Conservation (phyloP, 2,113 vertebrate species). For the Paramormyrops kingsleyae region DNA sequence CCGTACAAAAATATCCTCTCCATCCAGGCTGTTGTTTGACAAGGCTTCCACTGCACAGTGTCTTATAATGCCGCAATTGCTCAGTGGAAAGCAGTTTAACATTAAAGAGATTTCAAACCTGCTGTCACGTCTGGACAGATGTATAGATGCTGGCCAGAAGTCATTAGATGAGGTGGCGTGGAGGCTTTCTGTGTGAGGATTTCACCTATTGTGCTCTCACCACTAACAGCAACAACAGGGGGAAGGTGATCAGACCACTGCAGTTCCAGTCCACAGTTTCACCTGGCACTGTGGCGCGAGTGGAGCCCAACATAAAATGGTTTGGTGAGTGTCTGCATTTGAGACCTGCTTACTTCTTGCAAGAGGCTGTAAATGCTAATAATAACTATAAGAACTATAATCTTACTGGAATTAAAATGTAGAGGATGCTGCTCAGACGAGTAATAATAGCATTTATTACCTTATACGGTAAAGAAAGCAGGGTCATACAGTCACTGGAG, state of each 20-base stretch:
- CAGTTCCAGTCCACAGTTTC: slow-evolving; percentile 83
- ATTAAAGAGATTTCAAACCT: background rate
- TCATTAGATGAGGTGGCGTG: background rate
- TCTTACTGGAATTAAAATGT: background rate
- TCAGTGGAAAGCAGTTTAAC: background rate
- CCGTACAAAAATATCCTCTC: background rate
- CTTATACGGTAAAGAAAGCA: background rate
- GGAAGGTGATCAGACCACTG: slow-evolving; percentile 83
- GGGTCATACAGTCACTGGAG: background rate
- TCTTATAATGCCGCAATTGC: background rate
- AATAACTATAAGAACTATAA: background rate
- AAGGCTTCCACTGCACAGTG: background rate
- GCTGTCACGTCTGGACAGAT: background rate
- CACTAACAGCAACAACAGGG: slow-evolving; percentile 69
- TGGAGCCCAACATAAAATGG: slow-evolving; percentile 98
- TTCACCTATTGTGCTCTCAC: background rate
- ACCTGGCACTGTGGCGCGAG: slow-evolving; percentile 84
- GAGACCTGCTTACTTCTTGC: background rate
- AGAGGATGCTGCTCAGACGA: background rate
- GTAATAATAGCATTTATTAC: background rate
- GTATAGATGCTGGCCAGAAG: background rate
- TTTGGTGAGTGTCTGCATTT: slow-evolving; percentile 72
- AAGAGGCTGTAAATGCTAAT: background rate
- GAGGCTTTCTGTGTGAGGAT: background rate
- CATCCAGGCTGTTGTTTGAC: background rate